Evolutionary conservation across 2,888 invertebrate species (phyloP), one percentile per base, ranked within the genome.

Genomic region (Phania funesta): DNA sequence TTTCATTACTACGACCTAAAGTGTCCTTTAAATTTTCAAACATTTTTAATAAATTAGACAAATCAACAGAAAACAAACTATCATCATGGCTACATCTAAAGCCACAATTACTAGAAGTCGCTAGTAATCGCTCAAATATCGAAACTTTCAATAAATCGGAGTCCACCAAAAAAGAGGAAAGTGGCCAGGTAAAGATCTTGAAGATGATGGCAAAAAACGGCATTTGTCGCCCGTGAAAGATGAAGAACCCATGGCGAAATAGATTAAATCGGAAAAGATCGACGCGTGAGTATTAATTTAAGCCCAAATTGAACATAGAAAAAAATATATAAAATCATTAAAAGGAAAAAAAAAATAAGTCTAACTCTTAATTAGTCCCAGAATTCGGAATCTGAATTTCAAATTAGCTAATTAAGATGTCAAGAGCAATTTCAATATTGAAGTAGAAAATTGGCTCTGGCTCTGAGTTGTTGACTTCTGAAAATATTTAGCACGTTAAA

Each of bases 261-360:
- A 95, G 89, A 93, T 92, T 84, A 96, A 95, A 90, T 92, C 94
- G 44, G 94, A 95, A 87, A 94, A 95, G 88, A 94, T 96, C 88
- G 96, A 96, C 89, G 94, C 94, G 96, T 96, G 93, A 93, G 95
- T 94, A 67, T 26, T 44, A 11, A 8, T 52, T 6, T 7, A 38
- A 76, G 24, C 4, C 16, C 35, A 3, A 29, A 41, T 13, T 52
- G 7, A 5, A 16, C 26, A 62, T 16, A 16, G 26, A 11, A 18
- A 18, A 11, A 2, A 32, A 24, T 44, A 16, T 16, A 44, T 5
- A 20, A 20, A 46, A 20, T 8, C 11, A 11, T 9, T 22, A 3
- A 13, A 11, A 44, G 2, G n/a, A 3, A 38, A 13, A 9, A 9
- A 11, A 2, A 0, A 32, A 32, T 3, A 32, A 11, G n/a, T n/a